Conservation (phyloP, 2,888 invertebrate genomes). For the Kuschelorhynchus macadamiae region DNA sequence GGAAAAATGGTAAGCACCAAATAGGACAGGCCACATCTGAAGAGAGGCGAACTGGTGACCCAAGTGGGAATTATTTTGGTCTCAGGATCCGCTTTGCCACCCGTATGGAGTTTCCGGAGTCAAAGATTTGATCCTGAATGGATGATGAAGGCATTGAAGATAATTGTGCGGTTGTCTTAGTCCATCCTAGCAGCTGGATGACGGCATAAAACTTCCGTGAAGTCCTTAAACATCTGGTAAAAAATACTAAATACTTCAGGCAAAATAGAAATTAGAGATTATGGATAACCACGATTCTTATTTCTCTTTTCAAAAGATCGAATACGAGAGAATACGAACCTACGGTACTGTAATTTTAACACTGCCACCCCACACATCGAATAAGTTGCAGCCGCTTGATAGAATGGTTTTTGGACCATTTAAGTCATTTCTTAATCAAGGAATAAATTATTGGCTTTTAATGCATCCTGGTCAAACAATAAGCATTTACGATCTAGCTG, state of each 20-base stretch:
- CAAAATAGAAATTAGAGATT: constrained; percentile 48
- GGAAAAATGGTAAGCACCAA: constrained; percentile 50
- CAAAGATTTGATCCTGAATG: constrained; percentile 28
- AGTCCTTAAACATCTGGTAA: constrained; percentile 27
- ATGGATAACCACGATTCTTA: constrained; percentile 46
- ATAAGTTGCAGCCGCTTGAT: not conserved
- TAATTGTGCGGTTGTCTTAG: constrained; percentile 44
- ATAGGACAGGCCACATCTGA: not conserved
- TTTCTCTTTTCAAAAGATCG: constrained; percentile 40
- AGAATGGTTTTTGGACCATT: constrained; percentile 43
- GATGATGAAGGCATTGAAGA: not conserved
- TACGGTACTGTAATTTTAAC: constrained; percentile 58
- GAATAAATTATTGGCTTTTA: not conserved
- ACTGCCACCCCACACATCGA: constrained; percentile 51
- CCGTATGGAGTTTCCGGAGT: constrained; percentile 43
- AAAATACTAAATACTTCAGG: constrained; percentile 45
- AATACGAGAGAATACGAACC: constrained; percentile 55
- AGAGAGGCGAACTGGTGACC: constrained; percentile 47
- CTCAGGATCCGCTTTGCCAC: constrained; percentile 39
- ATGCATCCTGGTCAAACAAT: no score
- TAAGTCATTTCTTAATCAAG: constrained; percentile 33
- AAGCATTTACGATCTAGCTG: no score
- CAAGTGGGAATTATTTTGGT: constrained; percentile 41
- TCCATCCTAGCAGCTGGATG: constrained; percentile 57
- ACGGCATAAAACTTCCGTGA: constrained; percentile 49